Percentiles rank a stretch among this genome's conserved stretches.
Conservation (phyloP, 2,797 vertebrate species). For the Lepidocolaptes lacrymiger region DNA sequence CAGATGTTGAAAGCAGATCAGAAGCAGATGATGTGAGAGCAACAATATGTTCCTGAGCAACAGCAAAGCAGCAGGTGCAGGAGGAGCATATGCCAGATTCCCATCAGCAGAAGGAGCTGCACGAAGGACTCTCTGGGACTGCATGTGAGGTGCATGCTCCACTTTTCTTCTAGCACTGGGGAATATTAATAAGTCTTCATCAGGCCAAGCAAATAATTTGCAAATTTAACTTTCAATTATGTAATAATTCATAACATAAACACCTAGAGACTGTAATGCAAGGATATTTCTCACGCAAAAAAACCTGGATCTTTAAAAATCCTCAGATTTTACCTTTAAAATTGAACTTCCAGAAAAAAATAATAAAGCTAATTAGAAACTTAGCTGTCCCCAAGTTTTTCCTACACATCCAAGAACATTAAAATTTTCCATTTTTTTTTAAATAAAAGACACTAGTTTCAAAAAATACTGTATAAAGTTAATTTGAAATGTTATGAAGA, state of each 20-base stretch:
- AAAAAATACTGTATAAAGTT: neutral
- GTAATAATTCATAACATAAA: neutral
- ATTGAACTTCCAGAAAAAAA: neutral
- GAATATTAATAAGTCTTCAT: neutral
- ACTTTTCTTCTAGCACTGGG: neutral
- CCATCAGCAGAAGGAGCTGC: neutral
- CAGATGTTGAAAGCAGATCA: conserved; percentile 48
- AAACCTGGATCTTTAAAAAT: neutral
- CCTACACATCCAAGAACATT: neutral
- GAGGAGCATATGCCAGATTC: conserved; percentile 35
- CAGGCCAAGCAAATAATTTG: conserved; percentile 9
- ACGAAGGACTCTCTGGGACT: neutral
- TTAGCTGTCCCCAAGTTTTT: neutral
- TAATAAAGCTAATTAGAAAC: neutral
- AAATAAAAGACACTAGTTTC: neutral
- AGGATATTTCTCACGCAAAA: neutral
- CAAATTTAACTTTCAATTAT: conserved; percentile 16
- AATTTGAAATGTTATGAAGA: neutral
- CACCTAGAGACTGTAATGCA: neutral
- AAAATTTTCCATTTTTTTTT: neutral
- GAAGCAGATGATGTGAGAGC: conserved; percentile 47
- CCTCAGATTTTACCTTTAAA: neutral
- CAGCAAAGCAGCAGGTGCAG: conserved; percentile 59
- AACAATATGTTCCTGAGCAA: conserved; percentile 20
- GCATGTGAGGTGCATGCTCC: neutral